Percentiles rank a stretch among this genome's conserved stretches.
Evolutionary conservation across 2,113 vertebrate genomes (phyloP).

Genomic region (Bettongia penicillata): DNA sequence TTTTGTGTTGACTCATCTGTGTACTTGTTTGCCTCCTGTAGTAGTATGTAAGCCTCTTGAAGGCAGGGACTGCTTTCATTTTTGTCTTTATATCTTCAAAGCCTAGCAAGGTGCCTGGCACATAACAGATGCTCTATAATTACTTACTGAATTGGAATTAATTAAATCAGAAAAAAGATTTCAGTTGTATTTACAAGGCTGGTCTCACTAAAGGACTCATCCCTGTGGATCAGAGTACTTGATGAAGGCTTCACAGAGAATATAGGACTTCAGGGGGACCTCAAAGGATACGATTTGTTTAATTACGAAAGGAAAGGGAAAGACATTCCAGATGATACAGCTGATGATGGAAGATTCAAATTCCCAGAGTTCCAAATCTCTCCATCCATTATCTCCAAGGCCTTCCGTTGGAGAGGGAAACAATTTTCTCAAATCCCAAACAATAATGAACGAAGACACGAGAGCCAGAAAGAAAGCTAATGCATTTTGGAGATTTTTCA

Average conservation of each 20-base stretch:
- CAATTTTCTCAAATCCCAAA: not conserved
- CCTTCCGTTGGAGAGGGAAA: not conserved
- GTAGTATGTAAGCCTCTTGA: not conserved
- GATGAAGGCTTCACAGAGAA: not conserved
- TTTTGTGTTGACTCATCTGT: not conserved
- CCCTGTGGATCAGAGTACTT: not conserved
- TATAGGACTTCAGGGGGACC: not conserved
- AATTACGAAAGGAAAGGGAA: not conserved
- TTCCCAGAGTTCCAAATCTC: not conserved
- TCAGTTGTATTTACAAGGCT: not conserved
- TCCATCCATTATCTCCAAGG: not conserved
- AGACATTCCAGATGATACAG: not conserved
- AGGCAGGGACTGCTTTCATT: not conserved
- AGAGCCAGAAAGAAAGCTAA: not conserved
- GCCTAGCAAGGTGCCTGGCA: not conserved
- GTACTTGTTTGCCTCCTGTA: not conserved
- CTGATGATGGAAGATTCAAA: not conserved
- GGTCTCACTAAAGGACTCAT: not conserved
- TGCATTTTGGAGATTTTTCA: slow-evolving; percentile 4
- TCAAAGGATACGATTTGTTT: not conserved
- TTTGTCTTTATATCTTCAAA: not conserved
- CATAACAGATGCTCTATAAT: not conserved
- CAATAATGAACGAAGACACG: not conserved
- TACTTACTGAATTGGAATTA: not conserved
- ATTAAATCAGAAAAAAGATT: not conserved